Conservation (phyloP, 2,113 vertebrate genomes). For the Neotoma lepida region DNA sequence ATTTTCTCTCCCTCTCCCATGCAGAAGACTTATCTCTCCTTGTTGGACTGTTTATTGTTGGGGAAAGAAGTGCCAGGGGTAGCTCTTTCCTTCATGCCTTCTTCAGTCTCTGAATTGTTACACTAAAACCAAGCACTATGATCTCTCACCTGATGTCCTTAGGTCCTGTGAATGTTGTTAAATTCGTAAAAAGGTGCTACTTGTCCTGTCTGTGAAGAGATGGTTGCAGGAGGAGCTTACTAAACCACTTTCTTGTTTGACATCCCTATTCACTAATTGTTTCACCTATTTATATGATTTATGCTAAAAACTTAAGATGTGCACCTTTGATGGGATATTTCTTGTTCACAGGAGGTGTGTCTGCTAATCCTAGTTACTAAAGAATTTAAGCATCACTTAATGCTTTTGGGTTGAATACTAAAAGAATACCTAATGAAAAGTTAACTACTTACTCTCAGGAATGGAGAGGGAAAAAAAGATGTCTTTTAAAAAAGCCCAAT, state of each 20-base stretch:
- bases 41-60: not conserved
- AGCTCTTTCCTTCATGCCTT: not conserved
- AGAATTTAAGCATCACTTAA: not conserved
- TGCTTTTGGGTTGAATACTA: constrained; percentile 12
- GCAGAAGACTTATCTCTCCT: not conserved
- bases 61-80: not conserved
- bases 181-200: not conserved
- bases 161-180: not conserved
- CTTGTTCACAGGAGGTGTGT: not conserved
- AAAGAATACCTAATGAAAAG: not conserved
- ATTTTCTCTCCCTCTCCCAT: not conserved
- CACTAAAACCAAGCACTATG: not conserved
- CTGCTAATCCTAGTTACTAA: constrained; percentile 12
- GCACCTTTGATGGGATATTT: not conserved
- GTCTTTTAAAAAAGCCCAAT: constrained; percentile 7
- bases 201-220: not conserved
- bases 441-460: constrained; percentile 5
- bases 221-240: not conserved
- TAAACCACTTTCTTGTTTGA: not conserved
- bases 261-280: constrained; percentile 12
- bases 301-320: not conserved
- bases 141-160: not conserved
- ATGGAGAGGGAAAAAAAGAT: not conserved
- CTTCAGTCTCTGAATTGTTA: not conserved
- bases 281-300: not conserved